Percentiles rank a stretch among this genome's conserved stretches.
phyloP scores from a whole-genome alignment of 2,113 vertebrate genomes.

The Megaceryle maxima region DNA sequence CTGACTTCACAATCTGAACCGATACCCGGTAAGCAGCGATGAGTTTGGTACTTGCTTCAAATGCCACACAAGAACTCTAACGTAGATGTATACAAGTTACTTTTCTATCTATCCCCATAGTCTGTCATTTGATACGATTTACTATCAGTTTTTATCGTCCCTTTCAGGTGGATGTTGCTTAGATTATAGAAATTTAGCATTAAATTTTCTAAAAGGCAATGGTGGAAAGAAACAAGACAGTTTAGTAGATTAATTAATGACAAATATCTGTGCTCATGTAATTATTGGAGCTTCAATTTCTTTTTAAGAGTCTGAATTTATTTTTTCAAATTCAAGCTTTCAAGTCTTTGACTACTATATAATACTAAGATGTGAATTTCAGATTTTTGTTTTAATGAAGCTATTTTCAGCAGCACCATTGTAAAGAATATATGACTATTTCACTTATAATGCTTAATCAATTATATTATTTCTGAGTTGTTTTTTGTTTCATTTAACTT shows the following conservation, averaged over 20 bases:
- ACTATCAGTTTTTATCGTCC: background rate
- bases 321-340: background rate
- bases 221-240: background rate
- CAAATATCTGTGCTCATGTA: background rate
- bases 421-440: background rate
- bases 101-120: background rate
- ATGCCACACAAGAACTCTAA: background rate
- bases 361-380: background rate
- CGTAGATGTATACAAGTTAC: background rate
- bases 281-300: background rate
- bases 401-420: background rate
- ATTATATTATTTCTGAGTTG: background rate
- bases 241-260: background rate
- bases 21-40: background rate
- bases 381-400: background rate
- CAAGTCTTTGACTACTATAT: background rate
- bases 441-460: constrained; percentile 3
- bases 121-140: background rate
- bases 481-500: background rate
- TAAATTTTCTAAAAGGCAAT: background rate
- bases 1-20: background rate
- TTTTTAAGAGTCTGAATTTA: background rate
- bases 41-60: background rate
- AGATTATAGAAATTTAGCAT: background rate
- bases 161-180: background rate